Conservation (phyloP, 2,113 vertebrate genomes). For the Dipodomys ordii region DNA sequence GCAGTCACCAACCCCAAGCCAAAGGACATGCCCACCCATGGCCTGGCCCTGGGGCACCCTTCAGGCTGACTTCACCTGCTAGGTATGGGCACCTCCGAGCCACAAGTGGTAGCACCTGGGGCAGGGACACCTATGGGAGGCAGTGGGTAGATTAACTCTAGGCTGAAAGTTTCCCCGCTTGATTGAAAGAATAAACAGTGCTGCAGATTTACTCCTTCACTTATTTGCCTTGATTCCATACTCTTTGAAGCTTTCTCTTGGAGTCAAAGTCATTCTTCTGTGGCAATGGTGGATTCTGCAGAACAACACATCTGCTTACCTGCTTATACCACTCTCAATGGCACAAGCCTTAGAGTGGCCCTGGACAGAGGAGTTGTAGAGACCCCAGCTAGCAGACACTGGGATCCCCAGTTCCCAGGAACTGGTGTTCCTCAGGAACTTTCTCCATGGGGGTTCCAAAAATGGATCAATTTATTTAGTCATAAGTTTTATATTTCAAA, state of each 20-base stretch:
- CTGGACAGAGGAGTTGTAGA: not conserved
- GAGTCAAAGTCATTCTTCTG: not conserved
- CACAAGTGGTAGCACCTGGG: not conserved
- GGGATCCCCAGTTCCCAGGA: no score
- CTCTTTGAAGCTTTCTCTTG: not conserved
- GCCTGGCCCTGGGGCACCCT: not conserved
- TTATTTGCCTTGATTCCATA: not conserved
- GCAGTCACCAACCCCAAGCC: not conserved
- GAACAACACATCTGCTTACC: not conserved
- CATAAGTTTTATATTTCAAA: conserved; percentile 2
- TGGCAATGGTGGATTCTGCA: not conserved
- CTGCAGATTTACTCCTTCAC: not conserved
- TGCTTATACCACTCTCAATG: not conserved
- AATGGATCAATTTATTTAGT: not conserved
- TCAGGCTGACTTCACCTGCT: not conserved
- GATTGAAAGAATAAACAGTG: not conserved
- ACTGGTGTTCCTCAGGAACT: no score
- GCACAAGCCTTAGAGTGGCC: not conserved
- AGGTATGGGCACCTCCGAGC: not conserved
- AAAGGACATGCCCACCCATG: accelerated
- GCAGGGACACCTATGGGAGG: not conserved
- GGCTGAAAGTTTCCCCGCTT: not conserved
- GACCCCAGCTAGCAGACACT: not conserved
- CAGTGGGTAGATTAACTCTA: accelerated
- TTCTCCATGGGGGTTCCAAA: not conserved